phyloP scores from a whole-genome alignment of 2,113 vertebrate genomes.

The Daphoenositta chrysoptera region DNA sequence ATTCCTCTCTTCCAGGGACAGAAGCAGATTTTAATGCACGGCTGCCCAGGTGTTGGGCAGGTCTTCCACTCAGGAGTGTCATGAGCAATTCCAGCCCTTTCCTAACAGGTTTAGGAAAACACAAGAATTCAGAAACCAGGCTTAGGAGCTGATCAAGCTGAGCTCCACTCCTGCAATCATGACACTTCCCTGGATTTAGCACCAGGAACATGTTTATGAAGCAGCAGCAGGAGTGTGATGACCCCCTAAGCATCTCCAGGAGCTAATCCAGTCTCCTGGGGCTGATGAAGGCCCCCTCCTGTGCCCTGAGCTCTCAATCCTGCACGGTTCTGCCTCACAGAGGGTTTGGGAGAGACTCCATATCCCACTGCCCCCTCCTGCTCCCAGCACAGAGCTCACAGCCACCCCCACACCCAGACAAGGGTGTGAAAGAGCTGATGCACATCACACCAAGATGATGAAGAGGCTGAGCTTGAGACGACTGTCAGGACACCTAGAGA shows the following conservation, averaged over 20 bases:
- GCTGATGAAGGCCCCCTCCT: background rate
- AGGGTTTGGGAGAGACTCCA: background rate
- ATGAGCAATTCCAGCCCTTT: background rate
- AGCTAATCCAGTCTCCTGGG: background rate
- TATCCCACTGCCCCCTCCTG: background rate
- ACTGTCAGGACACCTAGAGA: background rate
- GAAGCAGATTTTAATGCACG: background rate
- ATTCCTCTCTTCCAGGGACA: background rate
- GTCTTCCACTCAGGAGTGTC: background rate
- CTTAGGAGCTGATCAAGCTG: background rate
- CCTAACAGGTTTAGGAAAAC: background rate
- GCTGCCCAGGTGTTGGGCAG: background rate
- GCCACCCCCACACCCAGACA: background rate
- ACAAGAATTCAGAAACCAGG: background rate
- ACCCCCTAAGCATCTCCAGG: background rate
- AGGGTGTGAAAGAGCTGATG: background rate
- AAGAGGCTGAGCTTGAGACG: background rate
- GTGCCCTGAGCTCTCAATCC: background rate
- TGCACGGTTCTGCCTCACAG: fast-evolving
- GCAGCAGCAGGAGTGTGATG: background rate
- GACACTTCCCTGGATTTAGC: background rate
- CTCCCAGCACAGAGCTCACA: background rate
- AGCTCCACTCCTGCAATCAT: background rate
- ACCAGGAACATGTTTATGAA: background rate
- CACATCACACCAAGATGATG: background rate